Evolutionary conservation across 2,888 invertebrate species (phyloP), one percentile per base, ranked within the genome.

Genomic region (Atethmia centrago): DNA sequence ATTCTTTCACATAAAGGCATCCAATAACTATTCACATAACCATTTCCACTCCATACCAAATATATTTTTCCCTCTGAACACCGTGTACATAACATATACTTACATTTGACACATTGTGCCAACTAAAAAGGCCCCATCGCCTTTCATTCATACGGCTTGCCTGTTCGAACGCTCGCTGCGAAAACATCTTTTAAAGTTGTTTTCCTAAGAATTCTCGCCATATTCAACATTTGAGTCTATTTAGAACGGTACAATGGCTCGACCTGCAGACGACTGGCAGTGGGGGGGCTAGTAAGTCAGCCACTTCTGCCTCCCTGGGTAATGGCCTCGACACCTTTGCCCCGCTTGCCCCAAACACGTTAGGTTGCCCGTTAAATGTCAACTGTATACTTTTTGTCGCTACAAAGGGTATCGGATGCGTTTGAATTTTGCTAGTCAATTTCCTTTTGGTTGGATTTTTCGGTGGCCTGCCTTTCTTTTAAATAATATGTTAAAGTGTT

Each of bases 301-400:
- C 88, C 89, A 90, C 90, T 90, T 88, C 59, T 86, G 82, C 80
- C 88, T 80, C 77, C 81, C 77, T 91, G 91, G 92, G 89, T 93
- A 94, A 94, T 89, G 92, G 91, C 92, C 92, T 80, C 90, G 89
- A 87, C 91, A 93, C 92, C 92, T 92, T 88, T 87, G 88, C 88
- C 66, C 89, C 90, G 90, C 91, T 88, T 86, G 88, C 87, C 68
- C 89, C 90, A 89, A 92, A 93, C 92, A 91, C 91, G 89, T 91
- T 79, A 49, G 58, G 49, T 66, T 53, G 67, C 74, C 64, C 72
- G 72, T 84, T 92, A 91, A 92, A 92, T 92, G 93, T 92, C 93
- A 93, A 92, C 90, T 88, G 83, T 75, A 64, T 66, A 56, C 90
- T 90, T 92, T 91, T 90, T 90, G 89, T 88, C 36, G 59, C 47